A percentile compares a stretch with the other conserved stretches of the same genome.
Evolutionary conservation across 1,140 invertebrate genomes (phyloP).

Genomic region (Procambarus virginalis): DNA sequence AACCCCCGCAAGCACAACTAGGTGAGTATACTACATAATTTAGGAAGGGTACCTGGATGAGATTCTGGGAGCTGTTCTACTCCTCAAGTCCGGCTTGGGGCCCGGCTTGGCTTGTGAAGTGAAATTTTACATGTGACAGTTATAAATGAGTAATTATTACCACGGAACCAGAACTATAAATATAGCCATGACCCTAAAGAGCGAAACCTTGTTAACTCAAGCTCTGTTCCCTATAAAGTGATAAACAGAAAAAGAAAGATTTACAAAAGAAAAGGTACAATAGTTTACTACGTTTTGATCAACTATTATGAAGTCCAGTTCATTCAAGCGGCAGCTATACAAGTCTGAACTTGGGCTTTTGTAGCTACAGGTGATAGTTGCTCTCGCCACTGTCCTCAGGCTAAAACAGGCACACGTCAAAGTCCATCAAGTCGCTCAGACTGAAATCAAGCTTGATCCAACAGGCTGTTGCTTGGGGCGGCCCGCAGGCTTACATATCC

Average conservation of each 20-base stretch:
- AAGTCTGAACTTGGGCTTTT: conserved; percentile 67
- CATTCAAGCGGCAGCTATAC: conserved; percentile 66
- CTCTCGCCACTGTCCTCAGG: conserved; percentile 45
- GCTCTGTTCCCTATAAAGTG: conserved; percentile 68
- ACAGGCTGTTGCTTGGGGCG: conserved; percentile 67
- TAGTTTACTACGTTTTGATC: conserved; percentile 69
- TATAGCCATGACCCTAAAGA: conserved; percentile 69
- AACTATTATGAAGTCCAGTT: conserved; percentile 68
- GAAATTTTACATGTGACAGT: conserved; percentile 68
- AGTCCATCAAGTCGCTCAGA: conserved; percentile 69
- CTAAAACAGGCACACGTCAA: conserved; percentile 69
- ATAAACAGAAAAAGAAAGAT: conserved; percentile 59
- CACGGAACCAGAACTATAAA: conserved; percentile 69
- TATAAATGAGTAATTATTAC: conserved; percentile 57
- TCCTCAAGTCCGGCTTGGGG: no score
- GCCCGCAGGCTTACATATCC: not conserved
- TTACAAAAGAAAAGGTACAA: conserved; percentile 68
- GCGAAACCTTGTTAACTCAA: conserved; percentile 71
- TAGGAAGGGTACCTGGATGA: no score
- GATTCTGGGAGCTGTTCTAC: no score
- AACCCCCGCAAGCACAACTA: not conserved
- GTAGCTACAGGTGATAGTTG: conserved; percentile 63
- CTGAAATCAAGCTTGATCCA: conserved; percentile 69
- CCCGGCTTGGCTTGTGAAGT: conserved; percentile 35
- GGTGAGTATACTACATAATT: no score